Percentiles rank a stretch among this genome's conserved stretches.
Evolutionary conservation across 1,140 invertebrate genomes (phyloP).

Genomic region (Pristionchus pacificus): DNA sequence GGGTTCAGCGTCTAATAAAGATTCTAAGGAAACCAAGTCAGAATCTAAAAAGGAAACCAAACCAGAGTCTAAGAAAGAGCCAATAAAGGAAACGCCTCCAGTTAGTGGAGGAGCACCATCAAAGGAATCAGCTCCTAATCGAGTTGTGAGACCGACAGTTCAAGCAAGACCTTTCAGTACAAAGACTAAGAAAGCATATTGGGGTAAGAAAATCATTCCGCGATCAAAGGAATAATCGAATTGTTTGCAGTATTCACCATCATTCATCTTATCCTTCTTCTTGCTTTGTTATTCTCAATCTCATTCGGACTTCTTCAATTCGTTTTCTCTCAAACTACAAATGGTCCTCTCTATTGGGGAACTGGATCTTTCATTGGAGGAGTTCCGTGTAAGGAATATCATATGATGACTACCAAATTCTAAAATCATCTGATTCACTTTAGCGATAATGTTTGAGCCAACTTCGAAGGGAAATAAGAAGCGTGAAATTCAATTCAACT

Average conservation of each 20-base stretch:
- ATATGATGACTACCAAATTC: background rate
- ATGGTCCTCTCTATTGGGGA: slow-evolving; percentile 12
- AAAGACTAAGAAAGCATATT: background rate
- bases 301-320: background rate
- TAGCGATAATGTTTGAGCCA: background rate
- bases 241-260: background rate
- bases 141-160: too few species aligned
- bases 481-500: background rate
- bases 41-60: too few species aligned
- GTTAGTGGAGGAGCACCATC: background rate
- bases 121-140: background rate
- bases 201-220: background rate
- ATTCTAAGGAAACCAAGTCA: too few species aligned
- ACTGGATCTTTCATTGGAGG: slow-evolving; percentile 5
- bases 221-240: background rate
- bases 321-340: background rate
- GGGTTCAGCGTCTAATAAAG: too few species aligned
- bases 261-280: background rate
- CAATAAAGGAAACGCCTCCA: background rate
- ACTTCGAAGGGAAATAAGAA: background rate
- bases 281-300: background rate
- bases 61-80: too few species aligned
- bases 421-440: background rate
- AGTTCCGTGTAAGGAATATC: background rate
- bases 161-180: background rate